Evolutionary conservation across 2,888 invertebrate species (phyloP).

Genomic region (Xanthia togata): DNA sequence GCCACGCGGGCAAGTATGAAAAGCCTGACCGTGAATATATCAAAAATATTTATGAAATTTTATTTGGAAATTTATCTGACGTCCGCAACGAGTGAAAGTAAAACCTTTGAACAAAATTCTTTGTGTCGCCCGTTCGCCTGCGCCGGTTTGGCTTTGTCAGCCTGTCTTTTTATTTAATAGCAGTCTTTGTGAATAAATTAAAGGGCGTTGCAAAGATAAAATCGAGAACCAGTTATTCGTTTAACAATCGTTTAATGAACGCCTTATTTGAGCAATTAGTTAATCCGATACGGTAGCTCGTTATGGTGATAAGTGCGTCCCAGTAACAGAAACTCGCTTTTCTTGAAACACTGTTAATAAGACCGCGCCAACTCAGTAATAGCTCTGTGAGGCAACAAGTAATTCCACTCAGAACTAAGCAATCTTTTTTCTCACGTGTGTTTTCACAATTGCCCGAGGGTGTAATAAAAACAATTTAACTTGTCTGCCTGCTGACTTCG

Average conservation of each 20-base stretch:
- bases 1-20: slow-evolving; percentile 87
- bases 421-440: slow-evolving; percentile 56
- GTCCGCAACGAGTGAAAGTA: slow-evolving; percentile 72
- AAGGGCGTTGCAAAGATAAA: slow-evolving; percentile 62
- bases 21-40: slow-evolving; percentile 89
- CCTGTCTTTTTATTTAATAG: slow-evolving; percentile 62
- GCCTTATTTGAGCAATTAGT: slow-evolving; percentile 43
- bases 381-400: slow-evolving; percentile 54
- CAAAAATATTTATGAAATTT: slow-evolving; percentile 87
- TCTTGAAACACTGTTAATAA: slow-evolving; percentile 37
- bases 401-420: slow-evolving; percentile 49
- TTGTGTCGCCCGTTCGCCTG: slow-evolving; percentile 66
- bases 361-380: slow-evolving; percentile 29
- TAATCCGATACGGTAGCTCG: slow-evolving; percentile 31
- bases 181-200: slow-evolving; percentile 69
- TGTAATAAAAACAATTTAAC: slow-evolving; percentile 60
- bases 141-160: slow-evolving; percentile 65
- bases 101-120: slow-evolving; percentile 70
- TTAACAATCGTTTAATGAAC: slow-evolving; percentile 36
- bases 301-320: slow-evolving; percentile 27
- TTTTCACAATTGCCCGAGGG: slow-evolving; percentile 52
- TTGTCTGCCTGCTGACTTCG: slow-evolving; percentile 57
- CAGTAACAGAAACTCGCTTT: slow-evolving; percentile 18
- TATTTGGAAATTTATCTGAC: slow-evolving; percentile 81
- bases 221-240: slow-evolving; percentile 52